Base-by-base conservation (phyloP, 2,888 invertebrate genomes). In the Achlya flavicornis region DNA sequence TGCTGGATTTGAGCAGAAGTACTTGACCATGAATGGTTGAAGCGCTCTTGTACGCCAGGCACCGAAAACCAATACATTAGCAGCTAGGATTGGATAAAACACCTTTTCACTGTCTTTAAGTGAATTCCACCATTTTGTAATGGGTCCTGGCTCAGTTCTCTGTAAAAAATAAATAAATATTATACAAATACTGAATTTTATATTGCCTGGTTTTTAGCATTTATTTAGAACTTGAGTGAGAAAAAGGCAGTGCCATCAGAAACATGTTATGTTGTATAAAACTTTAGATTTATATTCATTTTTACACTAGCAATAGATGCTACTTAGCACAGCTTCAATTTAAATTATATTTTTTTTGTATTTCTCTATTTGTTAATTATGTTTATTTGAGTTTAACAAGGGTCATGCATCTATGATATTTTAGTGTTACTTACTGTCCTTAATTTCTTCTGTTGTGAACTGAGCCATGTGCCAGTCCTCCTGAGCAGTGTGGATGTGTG, bases 1-100 rank as follows among this genome's bases (percentile, higher is more conserved):
- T 26, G 95, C 95, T 53, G 98, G 98, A 89, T 96, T 96, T 63
- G 97, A 96, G 80, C 96, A 96, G 90, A 99, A 99, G 90, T 97
- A 98, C 82, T 95, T 96, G 61, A 96, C 84, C 98, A 99, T 98
- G 19, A 94, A 87, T 3, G 95, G 95, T 65, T 96, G 96, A 38
- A 97, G 85, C 14, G 94, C 79, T 11, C 97, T 97, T 5, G 98
- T 87, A 70, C 96, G 94, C 98, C 98, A 99, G 61, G 97, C 95
- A 0, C 95, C 89, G 89, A 97, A 98, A 1, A 98, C 97, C 26
- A 97, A 74, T 0, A 96, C 84, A 91, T 99, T 99, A 8, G 96
- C 83, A 10, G 96, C 95, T 80, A 97, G 96, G 74, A 99, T 96
- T 2, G 97, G 97, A 63, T 95, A 95, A 86, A 98, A 98, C 7